Evolutionary conservation across 2,888 invertebrate genomes (phyloP).

Genomic region (Venusia cambrica): DNA sequence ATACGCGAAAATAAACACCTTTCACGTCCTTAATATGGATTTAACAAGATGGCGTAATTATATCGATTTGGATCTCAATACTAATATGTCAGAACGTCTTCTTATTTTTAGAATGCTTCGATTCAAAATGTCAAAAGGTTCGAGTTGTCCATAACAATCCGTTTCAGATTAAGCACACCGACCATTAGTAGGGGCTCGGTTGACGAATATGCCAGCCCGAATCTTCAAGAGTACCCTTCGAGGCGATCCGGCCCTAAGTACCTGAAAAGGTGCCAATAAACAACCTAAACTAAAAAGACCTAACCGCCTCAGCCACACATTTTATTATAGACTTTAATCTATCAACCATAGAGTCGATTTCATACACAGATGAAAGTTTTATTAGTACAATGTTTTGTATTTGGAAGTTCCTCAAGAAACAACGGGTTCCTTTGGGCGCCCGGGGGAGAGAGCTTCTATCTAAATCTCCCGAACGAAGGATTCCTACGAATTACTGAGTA

Average conservation of each 20-base stretch:
- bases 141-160: too few relatives aligned
- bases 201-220: constrained; percentile 57
- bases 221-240: constrained; percentile 54
- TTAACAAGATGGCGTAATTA: too few relatives aligned
- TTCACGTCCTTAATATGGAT: too few relatives aligned
- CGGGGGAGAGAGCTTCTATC: constrained; percentile 63
- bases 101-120: too few relatives aligned
- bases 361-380: constrained; percentile 17
- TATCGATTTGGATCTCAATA: too few relatives aligned
- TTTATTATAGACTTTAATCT: constrained; percentile 29
- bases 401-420: constrained; percentile 65
- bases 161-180: too few relatives aligned
- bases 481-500: constrained; percentile 69
- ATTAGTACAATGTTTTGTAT: constrained; percentile 31
- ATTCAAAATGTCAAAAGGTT: too few relatives aligned
- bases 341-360: constrained; percentile 20
- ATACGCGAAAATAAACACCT: too few relatives aligned
- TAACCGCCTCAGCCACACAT: constrained; percentile 28
- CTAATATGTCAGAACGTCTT: too few relatives aligned
- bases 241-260: constrained; percentile 67
- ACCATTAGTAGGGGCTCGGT: constrained; percentile 49
- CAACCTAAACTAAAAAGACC: constrained; percentile 37
- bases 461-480: constrained; percentile 70
- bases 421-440: constrained; percentile 73
- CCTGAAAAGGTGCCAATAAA: constrained; percentile 76